Evolutionary conservation across 2,113 vertebrate species (phyloP).

Genomic region (Seriola quinqueradiata): DNA sequence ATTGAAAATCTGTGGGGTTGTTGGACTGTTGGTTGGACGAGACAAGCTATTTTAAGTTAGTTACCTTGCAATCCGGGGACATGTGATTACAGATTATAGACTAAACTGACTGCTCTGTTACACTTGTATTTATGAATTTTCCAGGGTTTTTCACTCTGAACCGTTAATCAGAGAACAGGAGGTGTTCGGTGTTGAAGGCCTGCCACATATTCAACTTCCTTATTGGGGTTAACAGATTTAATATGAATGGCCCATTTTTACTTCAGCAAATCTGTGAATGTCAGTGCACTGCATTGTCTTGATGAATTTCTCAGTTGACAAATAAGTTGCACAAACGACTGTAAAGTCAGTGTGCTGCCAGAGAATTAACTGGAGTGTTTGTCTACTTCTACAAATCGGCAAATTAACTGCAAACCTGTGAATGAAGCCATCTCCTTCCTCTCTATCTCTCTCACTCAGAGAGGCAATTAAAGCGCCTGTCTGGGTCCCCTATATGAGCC

Average conservation of each 20-base stretch:
- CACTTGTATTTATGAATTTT: background rate
- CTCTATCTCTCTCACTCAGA: slow-evolving; percentile 37
- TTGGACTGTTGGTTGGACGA: background rate
- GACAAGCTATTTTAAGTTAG: background rate
- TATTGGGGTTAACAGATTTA: background rate
- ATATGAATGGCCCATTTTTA: background rate
- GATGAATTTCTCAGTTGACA: slow-evolving; percentile 7
- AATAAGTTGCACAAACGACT: background rate
- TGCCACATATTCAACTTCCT: background rate
- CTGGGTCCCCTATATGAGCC: slow-evolving; percentile 46
- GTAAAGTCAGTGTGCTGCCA: slow-evolving; percentile 23
- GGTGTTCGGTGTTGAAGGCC: background rate
- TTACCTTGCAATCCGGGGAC: background rate
- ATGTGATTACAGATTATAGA: background rate
- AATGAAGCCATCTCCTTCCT: slow-evolving; percentile 63
- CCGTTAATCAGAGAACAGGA: too few relatives aligned
- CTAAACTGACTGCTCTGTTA: background rate
- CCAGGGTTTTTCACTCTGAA: too few relatives aligned
- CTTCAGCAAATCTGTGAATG: background rate
- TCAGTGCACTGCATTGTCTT: slow-evolving; percentile 6
- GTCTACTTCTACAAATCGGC: slow-evolving; percentile 34
- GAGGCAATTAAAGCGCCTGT: slow-evolving; percentile 63
- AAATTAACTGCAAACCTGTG: slow-evolving; percentile 48
- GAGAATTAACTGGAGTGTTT: slow-evolving; percentile 37
- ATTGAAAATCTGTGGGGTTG: background rate